Evolutionary conservation across 2,113 vertebrate genomes (phyloP), one percentile per base, ranked within the genome.

Genomic region (Equus przewalskii): DNA sequence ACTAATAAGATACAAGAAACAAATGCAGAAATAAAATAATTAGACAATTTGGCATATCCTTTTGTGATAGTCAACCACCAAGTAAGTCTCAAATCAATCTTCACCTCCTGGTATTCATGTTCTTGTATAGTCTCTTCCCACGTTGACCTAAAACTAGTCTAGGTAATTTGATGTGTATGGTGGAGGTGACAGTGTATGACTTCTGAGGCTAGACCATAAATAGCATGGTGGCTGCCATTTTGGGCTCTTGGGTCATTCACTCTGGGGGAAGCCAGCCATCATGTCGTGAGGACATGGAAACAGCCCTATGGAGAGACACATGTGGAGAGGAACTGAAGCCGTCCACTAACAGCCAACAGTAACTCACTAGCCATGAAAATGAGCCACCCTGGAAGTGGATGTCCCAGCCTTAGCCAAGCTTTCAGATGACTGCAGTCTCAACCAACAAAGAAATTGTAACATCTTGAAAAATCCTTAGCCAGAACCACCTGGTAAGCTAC

Each of bases 291-390:
- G 7, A 65, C 8, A 21, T 13, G 73, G 36, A 41, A 44, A 28
- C 3, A 67, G 4, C 6, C 8, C 78, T 36, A 18, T 8, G 8
- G 10, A 49, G 2, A 70, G 41, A 70, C 28, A 1, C 7, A 58
- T 3, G 5, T 7, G 0, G 0, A 12, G 2, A 21, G 26, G 8
- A 67, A 69, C 9, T 44, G 5, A 72, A 5, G 0, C 41, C 28
- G 1, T 41, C 26, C 22, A 85, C 14, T 22, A 41, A 19, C 3
- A 69, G 16, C 7, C 22, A 70, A 62, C 36, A 92, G 1, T 28
- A 69, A n/a, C 14, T 69, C 44, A 64, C 56, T 5, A 5, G 18
- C 10, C 19, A 30, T 73, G 22, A 5, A 19, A 70, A 72, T 64
- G 26, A 41, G 12, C 1, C 18, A 73, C 28, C 9, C 1, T 46